phyloP scores from a whole-genome alignment of 2,797 vertebrate genomes.

The Sarcoramphus papa region DNA sequence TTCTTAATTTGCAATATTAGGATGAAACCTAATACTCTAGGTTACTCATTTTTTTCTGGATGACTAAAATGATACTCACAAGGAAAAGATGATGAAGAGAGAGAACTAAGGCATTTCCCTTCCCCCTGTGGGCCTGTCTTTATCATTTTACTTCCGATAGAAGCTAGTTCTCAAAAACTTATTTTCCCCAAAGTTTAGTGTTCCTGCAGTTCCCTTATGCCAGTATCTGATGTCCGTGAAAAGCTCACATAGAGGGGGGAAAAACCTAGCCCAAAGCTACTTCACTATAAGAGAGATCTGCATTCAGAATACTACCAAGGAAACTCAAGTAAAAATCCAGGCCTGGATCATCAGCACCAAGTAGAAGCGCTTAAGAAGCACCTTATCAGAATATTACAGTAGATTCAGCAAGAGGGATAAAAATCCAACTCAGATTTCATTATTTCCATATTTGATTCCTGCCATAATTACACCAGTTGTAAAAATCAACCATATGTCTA shows the following conservation, averaged over 20 bases:
- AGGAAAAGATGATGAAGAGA: neutral
- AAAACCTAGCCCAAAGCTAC: neutral
- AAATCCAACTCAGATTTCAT: neutral
- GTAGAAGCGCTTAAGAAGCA: neutral
- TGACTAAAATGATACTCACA: neutral
- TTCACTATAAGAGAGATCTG: neutral
- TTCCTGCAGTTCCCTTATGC: neutral
- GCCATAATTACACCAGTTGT: neutral
- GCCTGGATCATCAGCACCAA: neutral
- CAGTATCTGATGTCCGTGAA: neutral
- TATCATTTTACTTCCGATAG: neutral
- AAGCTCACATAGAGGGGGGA: neutral
- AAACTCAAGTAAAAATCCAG: neutral
- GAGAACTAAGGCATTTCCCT: neutral
- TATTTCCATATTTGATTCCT: neutral
- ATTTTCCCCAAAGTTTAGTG: neutral
- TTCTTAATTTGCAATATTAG: neutral
- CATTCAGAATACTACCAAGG: neutral
- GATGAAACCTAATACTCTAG: neutral
- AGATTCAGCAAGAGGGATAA: neutral
- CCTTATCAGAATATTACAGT: neutral
- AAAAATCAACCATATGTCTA: neutral
- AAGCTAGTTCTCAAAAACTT: neutral
- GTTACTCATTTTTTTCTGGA: neutral
- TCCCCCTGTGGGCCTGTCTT: neutral